These are phyloP conservation scores for Diacarnus erythraeanus DNA, from an alignment of 37 sponge, comb jelly and placozoan species.

Conservation along the genomic window DNA sequence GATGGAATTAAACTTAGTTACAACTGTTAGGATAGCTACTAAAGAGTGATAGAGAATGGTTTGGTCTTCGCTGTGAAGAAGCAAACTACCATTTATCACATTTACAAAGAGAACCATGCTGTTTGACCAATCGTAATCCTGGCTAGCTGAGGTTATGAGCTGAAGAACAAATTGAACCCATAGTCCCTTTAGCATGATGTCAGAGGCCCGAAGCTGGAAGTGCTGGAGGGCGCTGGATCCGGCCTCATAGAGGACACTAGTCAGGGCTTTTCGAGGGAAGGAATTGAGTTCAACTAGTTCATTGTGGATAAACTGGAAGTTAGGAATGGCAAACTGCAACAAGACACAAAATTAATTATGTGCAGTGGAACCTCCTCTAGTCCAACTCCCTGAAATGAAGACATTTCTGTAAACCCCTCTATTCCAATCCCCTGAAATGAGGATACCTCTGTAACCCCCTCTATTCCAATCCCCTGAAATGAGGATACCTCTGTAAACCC, in stretches of 20 bases:
- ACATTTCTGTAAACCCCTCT: no score
- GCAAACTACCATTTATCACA: conserved; percentile 69
- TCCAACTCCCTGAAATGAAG: no score
- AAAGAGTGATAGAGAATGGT: conserved; percentile 47
- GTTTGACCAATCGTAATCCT: conserved; percentile 52
- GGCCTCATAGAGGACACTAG: conserved; percentile 36
- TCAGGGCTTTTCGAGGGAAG: conserved; percentile 71
- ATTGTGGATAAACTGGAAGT: conserved; percentile 54
- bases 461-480: no score
- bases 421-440: no score
- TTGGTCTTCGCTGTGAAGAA: conserved; percentile 69
- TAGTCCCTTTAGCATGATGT: conserved; percentile 68
- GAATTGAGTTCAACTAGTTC: conserved; percentile 64
- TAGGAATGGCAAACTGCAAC: conserved; percentile 43
- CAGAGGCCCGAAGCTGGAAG: conserved; percentile 36
- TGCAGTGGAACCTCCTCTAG: no score
- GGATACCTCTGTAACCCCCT: no score
- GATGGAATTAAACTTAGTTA: conserved; percentile 42
- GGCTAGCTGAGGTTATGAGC: conserved; percentile 28
- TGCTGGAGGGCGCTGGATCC: conserved; percentile 22
- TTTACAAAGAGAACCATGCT: conserved; percentile 60
- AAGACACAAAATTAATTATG: not conserved
- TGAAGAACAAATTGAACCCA: conserved; percentile 57
- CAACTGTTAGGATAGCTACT: conserved; percentile 37
- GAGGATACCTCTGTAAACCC: no score